Evolutionary conservation across 1,140 invertebrate species (phyloP), one percentile per base, ranked within the genome.

Genomic region (Saccostrea cuccullata): DNA sequence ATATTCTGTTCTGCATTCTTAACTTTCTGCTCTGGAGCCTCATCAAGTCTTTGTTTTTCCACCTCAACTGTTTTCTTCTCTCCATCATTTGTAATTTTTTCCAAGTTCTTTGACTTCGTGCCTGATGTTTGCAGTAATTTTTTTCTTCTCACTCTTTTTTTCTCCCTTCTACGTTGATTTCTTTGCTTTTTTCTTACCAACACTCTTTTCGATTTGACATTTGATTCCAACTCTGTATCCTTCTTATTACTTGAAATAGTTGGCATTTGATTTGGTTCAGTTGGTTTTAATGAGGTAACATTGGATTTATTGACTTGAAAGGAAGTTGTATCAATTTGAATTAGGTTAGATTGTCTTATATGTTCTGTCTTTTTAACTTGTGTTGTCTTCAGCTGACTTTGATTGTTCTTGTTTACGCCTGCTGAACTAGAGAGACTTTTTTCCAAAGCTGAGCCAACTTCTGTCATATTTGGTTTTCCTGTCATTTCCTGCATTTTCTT

Each of bases 261-360:
- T 47, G 47, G 23, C 15, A 30, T 17, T 36, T 77, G 26, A 77
- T 36, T 77, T 11, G 9, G 47, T 47, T 47, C 8, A 20, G 30
- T 17, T 77, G 70, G 30, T 30, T 30, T 30, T 30, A 26, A 26
- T 77, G 26, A 77, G 13, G 70, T 36, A 36, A 77, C 30, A 77
- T 9, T 77, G 0, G 30, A 11, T 13, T 36, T 77, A 30, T 15
- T 30, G 13, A 30, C 70, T 15, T 30, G 9, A 17, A 77, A 77
- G 15, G 70, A 77, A 77, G 23, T 36, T 77, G 70, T 77, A 77
- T 26, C 26, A 77, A 77, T 77, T 17, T 77, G 70, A 15, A 77
- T 77, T 4, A 77, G 70, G 15, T 77, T 77, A 77, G 70, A 77
- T 36, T 30, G 13, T 5, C 70, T 12, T 13, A 26, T 36, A 20